Evolutionary conservation across 2,113 vertebrate species (phyloP), one percentile per base, ranked within the genome.

Genomic region (Bubalus kerabau): DNA sequence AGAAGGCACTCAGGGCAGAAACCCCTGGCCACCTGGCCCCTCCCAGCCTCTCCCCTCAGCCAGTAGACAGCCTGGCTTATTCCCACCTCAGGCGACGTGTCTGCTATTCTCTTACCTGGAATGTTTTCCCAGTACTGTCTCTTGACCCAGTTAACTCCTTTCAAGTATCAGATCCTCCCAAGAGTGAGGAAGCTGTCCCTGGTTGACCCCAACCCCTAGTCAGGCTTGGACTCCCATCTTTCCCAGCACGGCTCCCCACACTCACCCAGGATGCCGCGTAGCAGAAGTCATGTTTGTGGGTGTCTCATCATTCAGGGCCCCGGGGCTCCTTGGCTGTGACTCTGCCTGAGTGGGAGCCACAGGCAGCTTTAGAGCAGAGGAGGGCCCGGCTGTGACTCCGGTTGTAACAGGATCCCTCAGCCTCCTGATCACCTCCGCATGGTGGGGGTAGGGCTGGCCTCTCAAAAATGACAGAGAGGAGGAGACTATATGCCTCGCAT

Each of bases 31-130:
- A 0, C 19, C 64, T 12, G 11, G 40, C 32, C 80, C 74, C 30
- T 84, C 2, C 14, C 56, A 16, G 13, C 80, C 36, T 28, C 40
- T 54, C 32, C 46, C 60, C 16, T 46, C n/a, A 50, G 57, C 85
- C 17, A 7, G 52, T 5, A 48, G 40, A 16, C 60, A 11, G 48
- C 83, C 57, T 14, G 13, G 48, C 19, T 80, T 10, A 1, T 16
- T 56, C 54, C 48, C 26, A 23, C 30, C 64, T 50, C 16, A 1
- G 24, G 26, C 5, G 5, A 7, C 1, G 2, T 4, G 1, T 26
- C 36, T 84, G 15, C 59, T 85, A 13, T 67, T 57, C 50, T 46
- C 56, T 81, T 90, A 43, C 57, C 48, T 54, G 17, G 14, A 36
- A 54, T n/a, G 52, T 15, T 30, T 52, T n/a, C 78, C 64, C 32